Evolutionary conservation across 2,797 vertebrate species (phyloP), one percentile per base, ranked within the genome.

Genomic region (Thalassophryne amazonica): DNA sequence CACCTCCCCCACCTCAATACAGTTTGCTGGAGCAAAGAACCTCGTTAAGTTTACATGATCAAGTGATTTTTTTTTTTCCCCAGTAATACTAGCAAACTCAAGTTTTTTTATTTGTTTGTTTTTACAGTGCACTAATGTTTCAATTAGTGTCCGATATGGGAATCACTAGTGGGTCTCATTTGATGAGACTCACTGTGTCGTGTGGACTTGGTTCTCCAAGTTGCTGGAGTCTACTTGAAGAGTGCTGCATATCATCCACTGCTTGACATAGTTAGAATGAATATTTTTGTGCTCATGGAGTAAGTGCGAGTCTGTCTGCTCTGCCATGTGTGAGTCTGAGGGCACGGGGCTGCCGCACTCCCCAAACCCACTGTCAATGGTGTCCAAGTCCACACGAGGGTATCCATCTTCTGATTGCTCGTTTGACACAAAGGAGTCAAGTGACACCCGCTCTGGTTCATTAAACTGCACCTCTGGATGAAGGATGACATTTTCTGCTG

Each of bases 301-400:
- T 6, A 84, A 65, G 14, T 46, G 30, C 1, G 68, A 60, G 28
- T 86, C 68, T 2, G 34, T 57, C 7, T 53, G 61, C 6, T 80
- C 69, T 1, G 42, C 48, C 4, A 33, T 35, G 42, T 69, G 72
- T 8, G 83, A 80, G 35, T 84, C 81, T 0, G 79, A 77, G 12
- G 58, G 78, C 17, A 75, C 61, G 0, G 90, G 90, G 55, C 89
- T 90, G 34, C 82, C 53, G 63, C 94, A 97, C 76, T 96, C 95
- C 4, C 82, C 89, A n/a, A 96, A 99, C 1, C 96, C 90, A n/a
- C 91, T 91, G 49, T 91, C 97, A 0, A 96, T 90, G 4, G 96
- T 98, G 85, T 99, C 96, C 86, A 98, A 47, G 76, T 99, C 97
- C 49, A 92, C 85, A 0, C 68, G 77, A 3, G 93, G 94, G 10